Evolutionary conservation across 2,888 invertebrate genomes (phyloP).

Genomic region (Chrysolina oricalcia): DNA sequence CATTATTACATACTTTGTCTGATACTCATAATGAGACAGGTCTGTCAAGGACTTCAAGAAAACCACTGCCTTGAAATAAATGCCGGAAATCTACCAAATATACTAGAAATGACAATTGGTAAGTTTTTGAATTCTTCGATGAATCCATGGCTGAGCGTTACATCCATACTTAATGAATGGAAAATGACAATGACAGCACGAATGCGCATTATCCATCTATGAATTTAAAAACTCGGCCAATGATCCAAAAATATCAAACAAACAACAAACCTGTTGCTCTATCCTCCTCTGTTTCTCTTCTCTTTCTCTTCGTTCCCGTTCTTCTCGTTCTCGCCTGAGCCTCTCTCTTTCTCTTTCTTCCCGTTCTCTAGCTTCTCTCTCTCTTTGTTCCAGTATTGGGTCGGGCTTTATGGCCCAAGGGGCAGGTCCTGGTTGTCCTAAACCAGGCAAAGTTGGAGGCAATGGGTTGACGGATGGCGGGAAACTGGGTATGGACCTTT

Average conservation of each 20-base stretch:
- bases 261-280: constrained; percentile 72
- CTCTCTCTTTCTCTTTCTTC: constrained; percentile 76
- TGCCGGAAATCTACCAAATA: neutral
- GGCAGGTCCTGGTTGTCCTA: constrained; percentile 68
- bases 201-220: too few species aligned
- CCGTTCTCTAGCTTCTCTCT: constrained; percentile 78
- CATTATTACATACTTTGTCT: too few species aligned
- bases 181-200: too few species aligned
- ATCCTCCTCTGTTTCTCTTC: constrained; percentile 72
- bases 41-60: too few species aligned
- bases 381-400: constrained; percentile 74
- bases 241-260: too few species aligned
- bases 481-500: constrained; percentile 70
- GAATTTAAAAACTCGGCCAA: too few species aligned
- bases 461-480: constrained; percentile 72
- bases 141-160: too few species aligned
- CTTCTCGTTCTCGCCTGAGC: constrained; percentile 75
- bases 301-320: constrained; percentile 76
- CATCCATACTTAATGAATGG: too few species aligned
- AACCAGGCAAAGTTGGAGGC: constrained; percentile 71
- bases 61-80: too few species aligned
- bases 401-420: constrained; percentile 82
- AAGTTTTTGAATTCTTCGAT: too few species aligned
- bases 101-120: neutral
- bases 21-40: too few species aligned